Evolutionary conservation across 1,140 invertebrate genomes (phyloP).

Genomic region (Drosophila persimilis): DNA sequence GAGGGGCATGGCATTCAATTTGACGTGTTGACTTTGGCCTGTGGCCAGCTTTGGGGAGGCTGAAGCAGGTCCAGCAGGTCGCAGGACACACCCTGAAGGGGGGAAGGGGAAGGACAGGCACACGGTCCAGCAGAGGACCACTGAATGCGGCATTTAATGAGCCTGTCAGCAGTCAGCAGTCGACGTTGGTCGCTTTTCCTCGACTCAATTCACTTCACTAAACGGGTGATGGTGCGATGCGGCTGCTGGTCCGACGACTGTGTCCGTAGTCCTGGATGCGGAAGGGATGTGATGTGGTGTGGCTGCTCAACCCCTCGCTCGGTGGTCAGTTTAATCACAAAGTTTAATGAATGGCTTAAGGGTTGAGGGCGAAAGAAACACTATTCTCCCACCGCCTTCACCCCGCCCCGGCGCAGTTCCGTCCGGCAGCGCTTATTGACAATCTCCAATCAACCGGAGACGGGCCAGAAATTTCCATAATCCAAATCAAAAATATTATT

Average conservation of each 20-base stretch:
- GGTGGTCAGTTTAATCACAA: conserved; percentile 75
- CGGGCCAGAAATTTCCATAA: conserved; percentile 31
- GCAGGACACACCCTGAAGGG: conserved; percentile 15
- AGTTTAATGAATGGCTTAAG: conserved; percentile 78
- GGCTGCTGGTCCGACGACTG: neutral
- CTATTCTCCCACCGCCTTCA: neutral
- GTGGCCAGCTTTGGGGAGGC: conserved; percentile 38
- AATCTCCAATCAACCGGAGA: conserved; percentile 27
- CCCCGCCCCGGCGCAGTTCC: conserved; percentile 1
- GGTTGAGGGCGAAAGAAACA: conserved; percentile 13
- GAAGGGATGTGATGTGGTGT: neutral
- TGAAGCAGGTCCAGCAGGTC: conserved; percentile 1
- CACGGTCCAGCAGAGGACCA: conserved; percentile 14
- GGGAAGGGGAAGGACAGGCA: too few relatives aligned
- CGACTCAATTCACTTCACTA: conserved; percentile 37
- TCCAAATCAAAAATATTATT: conserved; percentile 35
- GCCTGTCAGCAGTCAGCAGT: conserved; percentile 74
- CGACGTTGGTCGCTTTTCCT: conserved; percentile 23
- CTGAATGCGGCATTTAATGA: conserved; percentile 75
- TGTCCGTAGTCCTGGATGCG: conserved; percentile 13
- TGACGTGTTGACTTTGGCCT: conserved; percentile 68
- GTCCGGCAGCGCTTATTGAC: conserved; percentile 20
- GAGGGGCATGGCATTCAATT: conserved; percentile 44
- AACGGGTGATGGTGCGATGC: conserved; percentile 15
- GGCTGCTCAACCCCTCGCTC: conserved; percentile 13